These are phyloP conservation scores for Mythimna albipuncta DNA, from an alignment of 2,888 invertebrate species.

Conservation along the genomic window DNA sequence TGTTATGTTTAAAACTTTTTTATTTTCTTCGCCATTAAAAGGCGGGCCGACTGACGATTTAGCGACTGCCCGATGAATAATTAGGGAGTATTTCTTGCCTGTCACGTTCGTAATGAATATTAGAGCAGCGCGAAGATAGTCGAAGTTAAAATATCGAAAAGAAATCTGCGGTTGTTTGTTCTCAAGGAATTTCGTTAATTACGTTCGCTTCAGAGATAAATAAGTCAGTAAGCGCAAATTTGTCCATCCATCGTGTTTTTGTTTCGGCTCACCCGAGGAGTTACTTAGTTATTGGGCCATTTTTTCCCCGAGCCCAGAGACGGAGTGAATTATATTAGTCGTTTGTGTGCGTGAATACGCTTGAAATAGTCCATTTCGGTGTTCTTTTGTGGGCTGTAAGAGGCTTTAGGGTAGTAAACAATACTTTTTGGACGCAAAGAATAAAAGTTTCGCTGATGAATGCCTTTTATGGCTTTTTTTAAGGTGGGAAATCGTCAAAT, in stretches of 20 bases:
- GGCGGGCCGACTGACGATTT: slow-evolving; percentile 83
- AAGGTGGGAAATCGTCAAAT: slow-evolving; percentile 10
- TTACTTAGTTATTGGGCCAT: slow-evolving; percentile 83
- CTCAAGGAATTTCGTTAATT: slow-evolving; percentile 84
- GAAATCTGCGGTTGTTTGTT: slow-evolving; percentile 80
- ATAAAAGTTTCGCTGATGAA: slow-evolving; percentile 68
- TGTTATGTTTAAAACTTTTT: slow-evolving; percentile 88
- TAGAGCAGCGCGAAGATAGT: slow-evolving; percentile 72
- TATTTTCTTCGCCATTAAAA: slow-evolving; percentile 87
- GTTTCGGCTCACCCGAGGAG: slow-evolving; percentile 76
- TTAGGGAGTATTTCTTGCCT: slow-evolving; percentile 88
- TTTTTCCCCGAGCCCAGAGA: slow-evolving; percentile 76
- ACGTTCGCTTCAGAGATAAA: slow-evolving; percentile 82
- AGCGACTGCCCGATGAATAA: slow-evolving; percentile 87
- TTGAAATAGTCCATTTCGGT: slow-evolving; percentile 79
- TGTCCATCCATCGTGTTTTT: slow-evolving; percentile 87
- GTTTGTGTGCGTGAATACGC: slow-evolving; percentile 81
- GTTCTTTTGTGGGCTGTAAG: slow-evolving; percentile 76
- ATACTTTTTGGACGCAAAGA: slow-evolving; percentile 69
- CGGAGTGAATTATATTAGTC: slow-evolving; percentile 82
- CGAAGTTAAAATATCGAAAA: slow-evolving; percentile 69
- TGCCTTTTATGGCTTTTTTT: slow-evolving; percentile 62
- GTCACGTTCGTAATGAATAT: slow-evolving; percentile 89
- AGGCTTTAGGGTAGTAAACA: slow-evolving; percentile 76
- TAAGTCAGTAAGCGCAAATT: slow-evolving; percentile 87